These are phyloP conservation scores for Phalloptychus januarius DNA, from an alignment of 2,797 vertebrate species.

Conservation along the genomic window DNA sequence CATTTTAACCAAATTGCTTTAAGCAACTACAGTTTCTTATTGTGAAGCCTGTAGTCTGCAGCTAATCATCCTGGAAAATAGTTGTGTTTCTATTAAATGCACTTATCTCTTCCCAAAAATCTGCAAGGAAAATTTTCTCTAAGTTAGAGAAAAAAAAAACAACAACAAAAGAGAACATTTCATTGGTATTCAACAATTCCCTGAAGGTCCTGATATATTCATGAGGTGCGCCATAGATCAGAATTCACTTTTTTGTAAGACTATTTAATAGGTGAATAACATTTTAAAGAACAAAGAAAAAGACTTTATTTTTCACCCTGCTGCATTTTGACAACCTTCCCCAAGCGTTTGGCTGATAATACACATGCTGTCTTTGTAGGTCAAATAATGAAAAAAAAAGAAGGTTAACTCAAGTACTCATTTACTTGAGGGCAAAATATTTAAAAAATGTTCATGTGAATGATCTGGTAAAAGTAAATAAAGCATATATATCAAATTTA, in stretches of 20 bases:
- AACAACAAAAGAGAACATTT: constrained; percentile 16
- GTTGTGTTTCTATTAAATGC: constrained; percentile 55
- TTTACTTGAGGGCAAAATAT: constrained; percentile 21
- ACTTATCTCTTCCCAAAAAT: constrained; percentile 59
- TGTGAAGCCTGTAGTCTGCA: constrained; percentile 31
- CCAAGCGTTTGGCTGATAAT: not conserved
- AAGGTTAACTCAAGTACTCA: constrained; percentile 1
- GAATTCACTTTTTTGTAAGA: constrained; percentile 57
- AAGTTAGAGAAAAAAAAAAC: constrained; percentile 18
- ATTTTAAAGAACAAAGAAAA: constrained; percentile 75
- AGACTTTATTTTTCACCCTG: constrained; percentile 22
- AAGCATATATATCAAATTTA: not conserved
- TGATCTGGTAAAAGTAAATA: not conserved
- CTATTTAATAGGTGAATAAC: constrained; percentile 66
- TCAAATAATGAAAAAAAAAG: constrained; percentile 28
- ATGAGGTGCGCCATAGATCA: constrained; percentile 61
- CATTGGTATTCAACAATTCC: constrained; percentile 68
- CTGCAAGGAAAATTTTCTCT: constrained; percentile 56
- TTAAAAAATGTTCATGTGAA: constrained; percentile 18
- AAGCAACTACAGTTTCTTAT: constrained; percentile 25
- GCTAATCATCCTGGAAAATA: constrained; percentile 53
- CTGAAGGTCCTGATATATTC: constrained; percentile 57
- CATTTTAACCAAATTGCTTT: constrained; percentile 34
- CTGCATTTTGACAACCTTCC: not conserved
- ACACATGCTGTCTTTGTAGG: not conserved